phyloP scores from a whole-genome alignment of 1,140 invertebrate species.

The Colletes gigas region DNA sequence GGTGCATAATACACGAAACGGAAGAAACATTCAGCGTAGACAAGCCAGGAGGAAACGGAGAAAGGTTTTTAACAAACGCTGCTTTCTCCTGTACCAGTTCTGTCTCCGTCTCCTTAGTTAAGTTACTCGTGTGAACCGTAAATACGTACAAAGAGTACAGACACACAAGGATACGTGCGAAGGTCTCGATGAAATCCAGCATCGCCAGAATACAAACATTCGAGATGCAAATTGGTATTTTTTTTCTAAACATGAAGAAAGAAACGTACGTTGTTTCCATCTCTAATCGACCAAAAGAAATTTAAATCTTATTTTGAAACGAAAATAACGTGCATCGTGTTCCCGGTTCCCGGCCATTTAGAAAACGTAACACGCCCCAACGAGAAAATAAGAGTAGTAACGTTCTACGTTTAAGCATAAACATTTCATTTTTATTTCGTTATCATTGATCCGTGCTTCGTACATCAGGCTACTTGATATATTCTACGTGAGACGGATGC shows the following conservation, averaged over 20 bases:
- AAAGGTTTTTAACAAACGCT: slow-evolving; percentile 24
- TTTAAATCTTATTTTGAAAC: slow-evolving; percentile 16
- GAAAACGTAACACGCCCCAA: slow-evolving; percentile 11
- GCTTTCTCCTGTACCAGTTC: slow-evolving; percentile 15
- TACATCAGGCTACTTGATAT: slow-evolving; percentile 61
- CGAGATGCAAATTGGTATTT: slow-evolving; percentile 27
- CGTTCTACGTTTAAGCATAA: slow-evolving; percentile 52
- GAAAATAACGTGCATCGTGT: slow-evolving; percentile 17
- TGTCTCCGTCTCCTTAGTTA: slow-evolving; percentile 9
- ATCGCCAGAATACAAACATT: not conserved
- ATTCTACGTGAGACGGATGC: slow-evolving; percentile 53
- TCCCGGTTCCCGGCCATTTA: slow-evolving; percentile 33
- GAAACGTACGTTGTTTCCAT: not conserved
- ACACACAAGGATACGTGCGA: not conserved
- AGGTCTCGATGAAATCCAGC: too few relatives aligned
- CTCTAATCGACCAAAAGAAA: not conserved
- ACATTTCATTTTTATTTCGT: slow-evolving; percentile 62
- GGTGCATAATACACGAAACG: slow-evolving; percentile 42
- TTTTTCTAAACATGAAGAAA: too few relatives aligned
- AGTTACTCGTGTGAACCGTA: slow-evolving; percentile 25
- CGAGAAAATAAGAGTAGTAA: slow-evolving; percentile 7
- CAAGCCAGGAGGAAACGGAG: slow-evolving; percentile 14
- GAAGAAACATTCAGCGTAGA: slow-evolving; percentile 21
- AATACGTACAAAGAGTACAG: slow-evolving; percentile 27
- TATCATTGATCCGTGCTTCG: slow-evolving; percentile 52